Evolutionary conservation across 37 sponge, comb jelly and placozoan genomes (phyloP).

Genomic region (Mnemiopsis leidyi): DNA sequence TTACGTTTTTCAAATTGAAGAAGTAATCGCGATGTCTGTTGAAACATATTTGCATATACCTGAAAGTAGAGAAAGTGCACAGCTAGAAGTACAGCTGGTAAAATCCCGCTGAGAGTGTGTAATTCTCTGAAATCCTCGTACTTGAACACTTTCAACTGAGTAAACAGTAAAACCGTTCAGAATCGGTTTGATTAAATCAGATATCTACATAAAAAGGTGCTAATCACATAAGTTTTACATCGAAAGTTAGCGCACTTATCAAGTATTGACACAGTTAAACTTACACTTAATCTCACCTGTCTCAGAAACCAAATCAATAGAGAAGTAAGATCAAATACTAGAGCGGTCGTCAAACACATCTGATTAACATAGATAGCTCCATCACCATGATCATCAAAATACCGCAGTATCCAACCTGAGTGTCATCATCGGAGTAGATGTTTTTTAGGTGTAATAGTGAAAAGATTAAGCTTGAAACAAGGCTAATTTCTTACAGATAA

Average conservation of each 20-base stretch:
- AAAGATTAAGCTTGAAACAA: not conserved
- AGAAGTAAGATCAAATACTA: not conserved
- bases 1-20: not conserved
- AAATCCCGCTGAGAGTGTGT: not conserved
- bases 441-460: too few relatives aligned
- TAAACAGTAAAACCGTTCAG: not conserved
- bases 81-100: not conserved
- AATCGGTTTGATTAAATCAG: not conserved
- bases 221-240: not conserved
- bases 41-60: too few relatives aligned
- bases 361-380: not conserved
- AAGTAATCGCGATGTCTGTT: too few relatives aligned
- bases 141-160: constrained; percentile 5
- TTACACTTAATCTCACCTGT: too few relatives aligned
- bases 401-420: constrained; percentile 7
- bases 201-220: not conserved
- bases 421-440: too few relatives aligned
- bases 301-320: constrained; percentile 2
- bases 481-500: too few relatives aligned
- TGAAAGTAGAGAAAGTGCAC: not conserved
- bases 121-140: constrained; percentile 13
- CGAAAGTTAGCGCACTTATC: too few relatives aligned
- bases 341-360: not conserved
- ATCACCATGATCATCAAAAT: not conserved
- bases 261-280: too few relatives aligned